phyloP scores from a whole-genome alignment of 2,797 vertebrate species.

The Hoplostethus mediterraneus region DNA sequence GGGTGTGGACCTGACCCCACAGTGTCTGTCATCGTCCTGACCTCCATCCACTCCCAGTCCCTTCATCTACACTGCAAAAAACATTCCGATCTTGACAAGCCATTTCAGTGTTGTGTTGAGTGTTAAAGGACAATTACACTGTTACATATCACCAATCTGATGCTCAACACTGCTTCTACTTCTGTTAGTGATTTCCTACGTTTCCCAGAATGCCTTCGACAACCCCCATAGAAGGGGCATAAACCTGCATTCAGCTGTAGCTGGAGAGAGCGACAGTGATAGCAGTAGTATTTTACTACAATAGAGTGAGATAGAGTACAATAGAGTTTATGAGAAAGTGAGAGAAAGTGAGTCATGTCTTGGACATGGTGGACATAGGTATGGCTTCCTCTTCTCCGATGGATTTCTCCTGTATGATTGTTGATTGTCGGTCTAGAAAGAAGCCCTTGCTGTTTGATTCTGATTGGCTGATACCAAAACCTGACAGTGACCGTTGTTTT shows the following conservation, averaged over 20 bases:
- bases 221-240: not conserved
- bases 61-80: constrained; percentile 23
- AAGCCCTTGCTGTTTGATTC: not conserved
- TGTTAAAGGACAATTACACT: not conserved
- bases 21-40: constrained; percentile 63
- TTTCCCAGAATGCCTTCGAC: not conserved
- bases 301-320: not conserved
- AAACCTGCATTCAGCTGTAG: not conserved
- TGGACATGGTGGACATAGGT: not conserved
- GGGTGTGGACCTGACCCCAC: constrained; percentile 59
- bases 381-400: not conserved
- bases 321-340: not conserved
- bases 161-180: no score
- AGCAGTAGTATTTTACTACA: no score
- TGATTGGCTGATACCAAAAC: not conserved
- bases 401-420: not conserved
- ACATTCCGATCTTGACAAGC: not conserved
- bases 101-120: not conserved
- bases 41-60: constrained; percentile 42
- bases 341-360: not conserved
- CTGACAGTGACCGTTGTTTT: no score
- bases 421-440: no score
- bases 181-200: no score
- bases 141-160: no score
- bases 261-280: no score